phyloP scores from a whole-genome alignment of 2,888 invertebrate species.

The Drosophila setosimentum region DNA sequence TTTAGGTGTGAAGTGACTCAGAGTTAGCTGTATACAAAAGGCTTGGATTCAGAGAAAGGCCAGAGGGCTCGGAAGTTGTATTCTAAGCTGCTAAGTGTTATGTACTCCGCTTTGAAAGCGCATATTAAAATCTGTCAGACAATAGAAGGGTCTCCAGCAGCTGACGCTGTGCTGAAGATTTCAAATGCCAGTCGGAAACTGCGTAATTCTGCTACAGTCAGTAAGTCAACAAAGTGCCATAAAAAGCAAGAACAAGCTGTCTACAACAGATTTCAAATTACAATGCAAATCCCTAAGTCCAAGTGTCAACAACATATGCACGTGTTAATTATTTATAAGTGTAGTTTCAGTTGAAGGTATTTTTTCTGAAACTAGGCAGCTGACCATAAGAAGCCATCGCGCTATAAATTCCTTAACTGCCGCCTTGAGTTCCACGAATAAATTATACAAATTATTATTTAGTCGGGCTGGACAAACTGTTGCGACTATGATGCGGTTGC shows the following conservation, averaged over 20 bases:
- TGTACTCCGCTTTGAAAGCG: conserved; percentile 28
- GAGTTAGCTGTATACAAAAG: conserved; percentile 32
- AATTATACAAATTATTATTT: conserved; percentile 80
- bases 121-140: conserved; percentile 24
- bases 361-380: conserved; percentile 7
- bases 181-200: conserved; percentile 13
- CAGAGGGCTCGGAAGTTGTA: conserved; percentile 32
- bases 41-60: conserved; percentile 1
- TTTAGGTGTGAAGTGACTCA: conserved; percentile 28
- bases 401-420: conserved; percentile 49
- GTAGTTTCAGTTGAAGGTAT: conserved; percentile 32
- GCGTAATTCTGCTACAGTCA: conserved; percentile 42
- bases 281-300: conserved; percentile 26
- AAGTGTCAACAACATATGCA: conserved; percentile 49
- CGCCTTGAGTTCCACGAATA: conserved; percentile 54
- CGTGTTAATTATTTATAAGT: conserved; percentile 72
- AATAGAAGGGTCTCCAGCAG: conserved; percentile 31
- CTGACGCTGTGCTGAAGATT: conserved; percentile 20
- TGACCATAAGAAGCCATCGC: conserved; percentile 58
- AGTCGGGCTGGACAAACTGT: conserved; percentile 26
- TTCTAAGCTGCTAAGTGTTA: conserved; percentile 11
- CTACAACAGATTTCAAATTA: conserved; percentile 38
- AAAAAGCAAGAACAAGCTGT: conserved; percentile 25
- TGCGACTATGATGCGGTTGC: conserved; percentile 20
- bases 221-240: conserved; percentile 48